Evolutionary conservation across 2,113 vertebrate genomes (phyloP).

Genomic region (Seriola aureovittata): DNA sequence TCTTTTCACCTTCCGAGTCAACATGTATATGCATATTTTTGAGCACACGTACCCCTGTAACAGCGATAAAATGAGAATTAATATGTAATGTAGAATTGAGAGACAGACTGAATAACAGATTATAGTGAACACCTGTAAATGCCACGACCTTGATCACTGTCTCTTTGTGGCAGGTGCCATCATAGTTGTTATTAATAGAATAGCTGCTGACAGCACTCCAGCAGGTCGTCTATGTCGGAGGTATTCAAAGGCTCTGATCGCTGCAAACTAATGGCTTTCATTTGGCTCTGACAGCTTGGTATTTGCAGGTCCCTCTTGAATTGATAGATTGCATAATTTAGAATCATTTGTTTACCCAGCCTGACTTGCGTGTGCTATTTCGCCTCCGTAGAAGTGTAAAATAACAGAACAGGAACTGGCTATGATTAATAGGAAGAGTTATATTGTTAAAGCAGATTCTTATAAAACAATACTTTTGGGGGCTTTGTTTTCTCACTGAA

Average conservation of each 20-base stretch:
- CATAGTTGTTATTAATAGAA: constrained; percentile 74
- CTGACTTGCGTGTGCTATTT: constrained; percentile 61
- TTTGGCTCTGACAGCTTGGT: constrained; percentile 79
- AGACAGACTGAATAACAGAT: constrained; percentile 46
- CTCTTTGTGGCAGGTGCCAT: constrained; percentile 69
- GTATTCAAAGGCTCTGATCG: constrained; percentile 68
- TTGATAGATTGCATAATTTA: constrained; percentile 80
- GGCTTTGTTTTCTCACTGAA: constrained; percentile 18
- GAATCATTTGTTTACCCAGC: constrained; percentile 79
- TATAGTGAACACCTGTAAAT: constrained; percentile 67
- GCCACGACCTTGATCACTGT: constrained; percentile 53
- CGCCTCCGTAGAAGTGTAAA: constrained; percentile 53
- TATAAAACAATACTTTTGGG: constrained; percentile 46
- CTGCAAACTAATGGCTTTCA: constrained; percentile 79
- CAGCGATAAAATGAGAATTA: constrained; percentile 17
- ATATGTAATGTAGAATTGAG: not conserved
- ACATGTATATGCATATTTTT: not conserved
- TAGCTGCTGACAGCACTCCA: constrained; percentile 60
- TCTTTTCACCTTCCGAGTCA: not conserved
- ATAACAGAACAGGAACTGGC: constrained; percentile 54
- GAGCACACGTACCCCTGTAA: not conserved
- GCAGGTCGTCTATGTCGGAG: constrained; percentile 63
- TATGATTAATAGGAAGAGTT: constrained; percentile 67
- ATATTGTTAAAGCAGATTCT: constrained; percentile 44
- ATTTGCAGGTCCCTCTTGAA: constrained; percentile 70